A percentile compares a stretch with the other conserved stretches of the same genome.
Evolutionary conservation across 2,113 vertebrate genomes (phyloP).

Genomic region (Malaclemys terrapin): DNA sequence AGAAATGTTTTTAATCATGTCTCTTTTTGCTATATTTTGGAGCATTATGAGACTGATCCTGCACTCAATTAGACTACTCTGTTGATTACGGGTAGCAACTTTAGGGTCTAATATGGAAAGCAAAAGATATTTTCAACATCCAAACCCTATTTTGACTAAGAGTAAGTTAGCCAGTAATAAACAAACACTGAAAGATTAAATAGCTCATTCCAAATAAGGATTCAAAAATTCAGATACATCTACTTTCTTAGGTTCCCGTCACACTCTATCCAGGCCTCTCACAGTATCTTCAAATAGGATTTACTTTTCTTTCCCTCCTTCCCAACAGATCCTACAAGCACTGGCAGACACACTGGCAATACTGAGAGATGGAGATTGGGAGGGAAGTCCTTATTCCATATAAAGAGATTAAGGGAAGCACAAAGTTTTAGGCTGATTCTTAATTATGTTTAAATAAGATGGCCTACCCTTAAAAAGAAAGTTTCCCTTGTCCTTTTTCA

Average conservation of each 20-base stretch:
- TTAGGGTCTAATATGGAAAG: not conserved
- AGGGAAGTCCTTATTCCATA: not conserved
- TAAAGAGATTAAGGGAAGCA: not conserved
- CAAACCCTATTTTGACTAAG: not conserved
- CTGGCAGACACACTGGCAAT: not conserved
- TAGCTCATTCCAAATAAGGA: not conserved
- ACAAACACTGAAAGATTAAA: not conserved
- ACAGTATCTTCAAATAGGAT: not conserved
- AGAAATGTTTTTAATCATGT: rapidly evolving
- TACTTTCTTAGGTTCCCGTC: not conserved
- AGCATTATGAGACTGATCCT: not conserved
- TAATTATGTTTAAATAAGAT: not conserved
- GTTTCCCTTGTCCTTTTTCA: not conserved
- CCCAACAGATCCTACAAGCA: not conserved
- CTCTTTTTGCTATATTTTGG: rapidly evolving
- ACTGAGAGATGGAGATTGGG: not conserved
- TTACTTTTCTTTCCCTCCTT: not conserved
- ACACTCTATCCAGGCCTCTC: not conserved
- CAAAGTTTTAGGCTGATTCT: not conserved
- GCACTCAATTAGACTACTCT: rapidly evolving
- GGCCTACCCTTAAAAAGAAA: not conserved
- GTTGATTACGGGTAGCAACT: rapidly evolving
- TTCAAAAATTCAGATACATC: rapidly evolving
- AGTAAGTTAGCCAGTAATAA: not conserved
- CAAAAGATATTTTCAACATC: not conserved